Evolutionary conservation across 2,888 invertebrate genomes (phyloP).

Genomic region (Corbicula japonica): DNA sequence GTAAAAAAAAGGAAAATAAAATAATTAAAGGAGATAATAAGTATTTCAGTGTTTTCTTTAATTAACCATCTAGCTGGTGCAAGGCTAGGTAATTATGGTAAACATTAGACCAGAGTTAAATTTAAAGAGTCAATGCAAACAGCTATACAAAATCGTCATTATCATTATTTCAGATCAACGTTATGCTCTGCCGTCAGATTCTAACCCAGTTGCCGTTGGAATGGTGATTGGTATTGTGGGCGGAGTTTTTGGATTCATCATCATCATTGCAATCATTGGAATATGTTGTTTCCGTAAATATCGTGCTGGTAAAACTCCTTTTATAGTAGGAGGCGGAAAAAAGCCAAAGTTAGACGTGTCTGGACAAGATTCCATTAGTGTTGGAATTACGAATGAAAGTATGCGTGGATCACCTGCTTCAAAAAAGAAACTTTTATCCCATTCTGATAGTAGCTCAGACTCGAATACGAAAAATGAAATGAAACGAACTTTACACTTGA

Average conservation of each 20-base stretch:
- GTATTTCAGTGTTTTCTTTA: not conserved
- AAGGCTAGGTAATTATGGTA: not conserved
- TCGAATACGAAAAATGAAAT: not conserved
- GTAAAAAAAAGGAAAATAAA: no score
- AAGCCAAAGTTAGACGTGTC: slow-evolving; percentile 49
- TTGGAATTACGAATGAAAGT: slow-evolving; percentile 62
- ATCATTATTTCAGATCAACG: slow-evolving; percentile 57
- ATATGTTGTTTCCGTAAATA: slow-evolving; percentile 75
- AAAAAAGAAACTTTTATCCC: slow-evolving; percentile 63
- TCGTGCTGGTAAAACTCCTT: slow-evolving; percentile 40
- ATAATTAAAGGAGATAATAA: not conserved
- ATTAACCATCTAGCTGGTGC: not conserved
- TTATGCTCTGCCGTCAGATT: slow-evolving; percentile 55
- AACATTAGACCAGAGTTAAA: not conserved
- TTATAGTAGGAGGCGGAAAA: slow-evolving; percentile 37
- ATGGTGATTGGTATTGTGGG: slow-evolving; percentile 77
- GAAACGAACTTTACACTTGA: slow-evolving; percentile 36
- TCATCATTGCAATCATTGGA: slow-evolving; percentile 69
- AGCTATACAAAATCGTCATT: not conserved
- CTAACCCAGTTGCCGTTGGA: slow-evolving; percentile 72
- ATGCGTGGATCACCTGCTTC: slow-evolving; percentile 57
- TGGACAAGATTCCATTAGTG: slow-evolving; percentile 34
- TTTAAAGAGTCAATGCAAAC: not conserved
- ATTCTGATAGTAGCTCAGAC: slow-evolving; percentile 56
- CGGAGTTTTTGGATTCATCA: slow-evolving; percentile 73